Evolutionary conservation across 2,113 vertebrate species (phyloP).

Genomic region (Amphiprion ocellaris): DNA sequence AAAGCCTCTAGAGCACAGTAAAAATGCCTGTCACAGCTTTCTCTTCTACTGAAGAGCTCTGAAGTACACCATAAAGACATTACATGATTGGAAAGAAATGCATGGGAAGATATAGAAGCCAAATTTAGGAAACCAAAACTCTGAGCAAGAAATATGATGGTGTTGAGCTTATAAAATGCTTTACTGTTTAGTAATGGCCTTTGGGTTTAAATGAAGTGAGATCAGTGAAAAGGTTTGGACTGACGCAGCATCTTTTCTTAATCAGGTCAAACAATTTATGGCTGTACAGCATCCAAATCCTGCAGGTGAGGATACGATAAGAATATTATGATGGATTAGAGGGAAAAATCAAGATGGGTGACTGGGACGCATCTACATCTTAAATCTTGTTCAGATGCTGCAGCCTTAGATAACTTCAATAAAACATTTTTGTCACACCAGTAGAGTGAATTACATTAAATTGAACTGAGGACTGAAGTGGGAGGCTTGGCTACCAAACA

Average conservation of each 20-base stretch:
- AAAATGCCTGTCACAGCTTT: constrained; percentile 63
- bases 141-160: constrained; percentile 55
- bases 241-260: constrained; percentile 9
- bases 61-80: constrained; percentile 62
- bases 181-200: constrained; percentile 44
- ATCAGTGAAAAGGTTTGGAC: constrained; percentile 19
- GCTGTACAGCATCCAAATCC: constrained; percentile 5
- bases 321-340: constrained; percentile 34
- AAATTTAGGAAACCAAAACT: constrained; percentile 50
- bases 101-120: constrained; percentile 61
- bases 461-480: constrained; percentile 4
- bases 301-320: constrained; percentile 31
- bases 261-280: constrained; percentile 27
- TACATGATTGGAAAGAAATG: constrained; percentile 67
- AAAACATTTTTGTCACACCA: constrained; percentile 38
- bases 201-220: constrained; percentile 45
- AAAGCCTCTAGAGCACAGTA: constrained; percentile 41
- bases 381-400: constrained; percentile 41
- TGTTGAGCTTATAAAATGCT: constrained; percentile 51
- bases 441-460: constrained; percentile 48
- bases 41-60: constrained; percentile 54
- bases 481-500: constrained; percentile 13
- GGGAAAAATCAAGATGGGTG: constrained; percentile 12
- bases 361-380: constrained; percentile 24
- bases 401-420: constrained; percentile 8